Evolutionary conservation across 2,888 invertebrate genomes (phyloP), one percentile per base, ranked within the genome.

Genomic region (Drosophila falleni): DNA sequence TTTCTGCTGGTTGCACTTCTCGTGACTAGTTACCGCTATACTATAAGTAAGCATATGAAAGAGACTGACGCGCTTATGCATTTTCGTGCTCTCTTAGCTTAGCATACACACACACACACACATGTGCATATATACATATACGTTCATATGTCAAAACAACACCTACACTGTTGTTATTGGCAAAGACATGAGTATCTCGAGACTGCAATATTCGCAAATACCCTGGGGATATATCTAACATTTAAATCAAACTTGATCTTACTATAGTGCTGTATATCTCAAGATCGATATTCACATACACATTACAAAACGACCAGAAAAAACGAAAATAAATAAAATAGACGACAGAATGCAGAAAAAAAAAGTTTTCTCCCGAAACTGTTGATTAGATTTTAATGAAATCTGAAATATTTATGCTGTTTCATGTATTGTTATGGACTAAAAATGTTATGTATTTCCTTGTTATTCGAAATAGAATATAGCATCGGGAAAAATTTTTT

Each of bases 1-100:
- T 73, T 78, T 65, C 74, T 69, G 63, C 76, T 59, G 55, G 59
- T 37, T 79, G 80, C 76, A 71, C 65, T 74, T 79, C 79, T 74
- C 76, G 76, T 77, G 76, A 77, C 76, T 74, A 70, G 64, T 65
- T 63, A 73, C 79, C 64, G 70, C 76, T 79, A 41, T 60, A 59
- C 76, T 79, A 31, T 60, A 59, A 65, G 46, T 61, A 69, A 74
- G 53, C 54, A 66, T 46, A 59, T 59, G 42, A 47, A 71, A 51
- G 54, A 54, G 61, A 42, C 55, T n/a, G 60, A 67, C 53, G 26
- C 37, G 55, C 55, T 33, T 29, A 59, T 63, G 70, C 76, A 75
- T 37, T 46, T 44, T 51, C 47, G 13, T 42, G 59, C 50, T 50
- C 59, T 59, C 19, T 50, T 41, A 29, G 49, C 29, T 49, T n/a